Evolutionary conservation across 2,888 invertebrate species (phyloP), one percentile per base, ranked within the genome.

Genomic region (Patella pellucida): DNA sequence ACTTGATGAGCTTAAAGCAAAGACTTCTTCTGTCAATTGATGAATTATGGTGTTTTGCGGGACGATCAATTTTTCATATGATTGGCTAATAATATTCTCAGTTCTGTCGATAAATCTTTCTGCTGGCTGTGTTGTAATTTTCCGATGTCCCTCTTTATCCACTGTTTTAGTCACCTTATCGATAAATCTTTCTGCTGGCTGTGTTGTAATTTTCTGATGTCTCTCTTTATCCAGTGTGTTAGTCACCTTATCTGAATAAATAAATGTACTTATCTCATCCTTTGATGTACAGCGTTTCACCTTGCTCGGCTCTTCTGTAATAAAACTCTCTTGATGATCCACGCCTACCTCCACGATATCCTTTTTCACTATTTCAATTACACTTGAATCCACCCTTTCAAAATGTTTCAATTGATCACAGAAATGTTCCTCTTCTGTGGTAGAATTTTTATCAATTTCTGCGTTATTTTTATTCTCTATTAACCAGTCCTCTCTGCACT

Each of bases 81-180:
- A 62, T 62, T 62, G 62, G 62, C 3, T 19, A 62, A 62, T 62
- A 62, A 62, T 23, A 62, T 62, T 62, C 62, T 62, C 62, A 62
- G 12, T 9, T 62, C 62, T 62, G 14, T 62, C 62, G 23, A 62
- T 62, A 11, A 3, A 62, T 62, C 23, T 9, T 23, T 62, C 62
- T 41, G 7, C 41, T 9, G 41, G 41, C 41, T 1, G 41, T 9
- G 41, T 41, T 62, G 23, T 62, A 62, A 3, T 23, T 23, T 19
- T 19, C 12, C 12, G 23, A 9, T 62, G 12, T 62, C 11, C 19
- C 19, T 23, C 14, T 23, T 23, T 62, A 62, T 19, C 3, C 19
- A 19, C 19, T 7, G 7, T 16, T 1, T 56, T 16, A 19, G 56
- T 19, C 19, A 56, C n/a, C 19, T 56, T 56, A 56, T 62, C 62